These are phyloP conservation scores for Rutpela maculata DNA, from an alignment of 2,888 invertebrate species.

Conservation along the genomic window DNA sequence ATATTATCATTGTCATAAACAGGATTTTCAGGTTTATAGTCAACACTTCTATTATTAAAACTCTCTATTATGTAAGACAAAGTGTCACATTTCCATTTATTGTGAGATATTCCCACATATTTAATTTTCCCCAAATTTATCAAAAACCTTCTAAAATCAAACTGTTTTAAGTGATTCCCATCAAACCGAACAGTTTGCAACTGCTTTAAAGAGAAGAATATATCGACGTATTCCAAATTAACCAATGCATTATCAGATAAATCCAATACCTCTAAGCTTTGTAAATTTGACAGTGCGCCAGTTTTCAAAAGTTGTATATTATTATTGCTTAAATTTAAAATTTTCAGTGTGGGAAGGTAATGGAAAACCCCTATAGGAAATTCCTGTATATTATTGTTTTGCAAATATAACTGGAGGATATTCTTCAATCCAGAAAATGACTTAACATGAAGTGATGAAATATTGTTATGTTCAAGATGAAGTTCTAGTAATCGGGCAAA, in stretches of 20 bases:
- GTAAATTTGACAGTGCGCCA: conserved; percentile 57
- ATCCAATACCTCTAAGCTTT: conserved; percentile 50
- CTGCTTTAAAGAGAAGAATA: conserved; percentile 52
- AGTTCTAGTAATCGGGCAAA: conserved; percentile 30
- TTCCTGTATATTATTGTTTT: conserved; percentile 47
- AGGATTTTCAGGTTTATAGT: conserved; percentile 43
- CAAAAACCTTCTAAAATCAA: conserved; percentile 47
- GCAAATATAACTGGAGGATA: conserved; percentile 45
- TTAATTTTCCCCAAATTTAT: conserved; percentile 45
- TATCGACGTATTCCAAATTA: conserved; percentile 49
- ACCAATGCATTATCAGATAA: conserved; percentile 53
- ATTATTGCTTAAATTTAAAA: conserved; percentile 52
- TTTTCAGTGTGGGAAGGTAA: conserved; percentile 44
- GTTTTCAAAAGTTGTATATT: conserved; percentile 50
- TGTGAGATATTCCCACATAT: conserved; percentile 54
- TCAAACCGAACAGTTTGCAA: conserved; percentile 52
- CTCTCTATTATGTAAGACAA: conserved; percentile 52
- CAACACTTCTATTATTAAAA: conserved; percentile 48
- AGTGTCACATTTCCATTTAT: conserved; percentile 57
- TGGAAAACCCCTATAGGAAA: conserved; percentile 52
- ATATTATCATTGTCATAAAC: conserved; percentile 51
- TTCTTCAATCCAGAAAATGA: conserved; percentile 36
- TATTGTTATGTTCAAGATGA: conserved; percentile 48
- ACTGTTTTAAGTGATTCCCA: conserved; percentile 55
- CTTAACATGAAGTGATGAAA: conserved; percentile 24